Percentiles rank a stretch among this genome's conserved stretches.
phyloP scores from a whole-genome alignment of 2,888 invertebrate species.

The Lepidocyrtinus sp. region DNA sequence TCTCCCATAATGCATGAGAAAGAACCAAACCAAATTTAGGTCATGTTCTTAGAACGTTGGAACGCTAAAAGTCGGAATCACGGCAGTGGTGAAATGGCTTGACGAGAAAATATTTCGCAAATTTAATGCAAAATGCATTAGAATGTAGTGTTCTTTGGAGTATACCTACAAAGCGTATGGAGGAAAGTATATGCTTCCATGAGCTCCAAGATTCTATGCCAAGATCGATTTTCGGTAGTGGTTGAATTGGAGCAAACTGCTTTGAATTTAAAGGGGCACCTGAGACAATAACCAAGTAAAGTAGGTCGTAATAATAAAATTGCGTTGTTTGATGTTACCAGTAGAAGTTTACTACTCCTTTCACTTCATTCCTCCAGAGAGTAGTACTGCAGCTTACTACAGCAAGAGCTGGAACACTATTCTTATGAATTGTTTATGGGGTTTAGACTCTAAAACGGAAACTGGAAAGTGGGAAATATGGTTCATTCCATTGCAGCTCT shows the following conservation, averaged over 20 bases:
- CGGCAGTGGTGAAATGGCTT: not conserved
- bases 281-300: not conserved
- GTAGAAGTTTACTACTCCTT: too few species aligned
- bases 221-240: not conserved
- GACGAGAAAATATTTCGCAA: not conserved
- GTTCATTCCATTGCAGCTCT: too few species aligned
- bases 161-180: not conserved
- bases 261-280: not conserved
- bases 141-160: not conserved
- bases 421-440: not conserved
- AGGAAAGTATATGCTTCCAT: not conserved
- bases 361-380: not conserved
- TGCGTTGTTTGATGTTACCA: not conserved
- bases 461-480: too few species aligned
- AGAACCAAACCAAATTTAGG: too few species aligned
- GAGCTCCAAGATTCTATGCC: not conserved
- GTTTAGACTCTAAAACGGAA: too few species aligned
- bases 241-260: not conserved
- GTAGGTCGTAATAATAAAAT: not conserved
- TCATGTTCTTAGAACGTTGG: not conserved
- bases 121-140: not conserved
- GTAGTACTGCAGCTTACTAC: not conserved
- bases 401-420: not conserved
- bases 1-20: too few species aligned
- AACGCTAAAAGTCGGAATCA: not conserved